Evolutionary conservation across 2,113 vertebrate genomes (phyloP).

Genomic region (Protomyctophum bolini): DNA sequence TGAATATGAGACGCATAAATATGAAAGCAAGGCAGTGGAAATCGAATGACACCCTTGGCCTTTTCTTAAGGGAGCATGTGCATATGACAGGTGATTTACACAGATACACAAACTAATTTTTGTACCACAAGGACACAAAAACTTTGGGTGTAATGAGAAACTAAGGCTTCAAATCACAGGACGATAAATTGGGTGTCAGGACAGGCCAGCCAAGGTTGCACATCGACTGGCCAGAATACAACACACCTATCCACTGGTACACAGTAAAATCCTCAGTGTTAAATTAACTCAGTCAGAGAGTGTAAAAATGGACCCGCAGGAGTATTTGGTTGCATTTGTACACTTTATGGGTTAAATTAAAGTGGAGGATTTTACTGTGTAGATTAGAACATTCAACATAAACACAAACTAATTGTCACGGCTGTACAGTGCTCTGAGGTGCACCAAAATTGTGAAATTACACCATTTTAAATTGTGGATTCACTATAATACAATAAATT

Average conservation of each 20-base stretch:
- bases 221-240: conserved; percentile 68
- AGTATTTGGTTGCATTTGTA: no score
- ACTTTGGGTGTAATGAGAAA: conserved; percentile 79
- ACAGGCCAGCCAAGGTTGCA: conserved; percentile 75
- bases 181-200: conserved; percentile 75
- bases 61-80: conserved; percentile 91
- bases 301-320: no score
- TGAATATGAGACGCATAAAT: conserved; percentile 99
- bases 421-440: no score
- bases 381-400: no score
- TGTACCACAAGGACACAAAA: conserved; percentile 82
- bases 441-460: no score
- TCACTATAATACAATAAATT: no score
- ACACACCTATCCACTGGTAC: conserved; percentile 40
- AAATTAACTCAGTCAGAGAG: no score
- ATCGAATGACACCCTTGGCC: conserved; percentile 94
- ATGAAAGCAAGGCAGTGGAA: conserved; percentile 86
- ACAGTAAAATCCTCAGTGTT: no score
- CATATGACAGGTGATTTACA: conserved; percentile 92
- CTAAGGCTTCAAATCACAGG: conserved; percentile 77
- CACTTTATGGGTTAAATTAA: no score
- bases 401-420: no score
- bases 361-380: no score
- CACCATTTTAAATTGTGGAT: no score
- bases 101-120: conserved; percentile 83